A percentile compares a stretch with the other conserved stretches of the same genome.
These are phyloP conservation scores for Ennomos quercinarius DNA, from an alignment of 2,888 invertebrate species.

Conservation along the genomic window DNA sequence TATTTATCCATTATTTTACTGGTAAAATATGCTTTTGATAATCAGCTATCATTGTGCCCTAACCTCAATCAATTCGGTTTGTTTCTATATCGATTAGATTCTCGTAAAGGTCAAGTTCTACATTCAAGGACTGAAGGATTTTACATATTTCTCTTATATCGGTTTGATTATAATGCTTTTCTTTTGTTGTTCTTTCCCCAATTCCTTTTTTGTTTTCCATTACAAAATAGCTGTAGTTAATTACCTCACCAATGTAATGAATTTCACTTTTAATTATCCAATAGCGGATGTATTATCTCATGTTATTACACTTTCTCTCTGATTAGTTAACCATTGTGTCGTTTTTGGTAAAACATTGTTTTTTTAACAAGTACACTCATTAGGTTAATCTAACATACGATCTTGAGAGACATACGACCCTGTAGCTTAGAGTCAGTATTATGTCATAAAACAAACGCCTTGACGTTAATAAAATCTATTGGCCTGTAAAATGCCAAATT, in stretches of 20 bases:
- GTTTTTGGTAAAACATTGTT: conserved; percentile 53
- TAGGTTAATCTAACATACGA: conserved; percentile 55
- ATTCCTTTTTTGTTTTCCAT: conserved; percentile 5
- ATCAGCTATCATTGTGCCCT: too few relatives aligned
- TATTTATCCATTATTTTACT: too few relatives aligned
- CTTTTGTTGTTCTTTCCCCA: conserved; percentile 11
- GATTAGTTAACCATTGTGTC: conserved; percentile 48
- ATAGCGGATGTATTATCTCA: conserved; percentile 35
- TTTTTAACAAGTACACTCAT: conserved; percentile 57
- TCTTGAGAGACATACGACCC: conserved; percentile 52
- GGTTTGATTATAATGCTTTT: background rate
- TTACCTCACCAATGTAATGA: conserved; percentile 30
- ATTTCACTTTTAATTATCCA: conserved; percentile 43
- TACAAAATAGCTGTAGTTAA: conserved; percentile 28
- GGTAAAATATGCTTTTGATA: too few relatives aligned
- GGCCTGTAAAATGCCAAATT: too few relatives aligned
- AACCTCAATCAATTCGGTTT: conserved; percentile 5
- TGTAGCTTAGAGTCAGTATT: conserved; percentile 1
- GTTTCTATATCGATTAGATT: conserved; percentile 20
- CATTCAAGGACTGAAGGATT: conserved; percentile 26
- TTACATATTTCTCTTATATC: background rate
- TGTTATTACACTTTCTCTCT: conserved; percentile 50
- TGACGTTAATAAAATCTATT: too few relatives aligned
- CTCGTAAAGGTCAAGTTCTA: conserved; percentile 26
- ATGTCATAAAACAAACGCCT: background rate